Conservation (phyloP, 2,797 vertebrate genomes). For the Fundulus diaphanus region DNA sequence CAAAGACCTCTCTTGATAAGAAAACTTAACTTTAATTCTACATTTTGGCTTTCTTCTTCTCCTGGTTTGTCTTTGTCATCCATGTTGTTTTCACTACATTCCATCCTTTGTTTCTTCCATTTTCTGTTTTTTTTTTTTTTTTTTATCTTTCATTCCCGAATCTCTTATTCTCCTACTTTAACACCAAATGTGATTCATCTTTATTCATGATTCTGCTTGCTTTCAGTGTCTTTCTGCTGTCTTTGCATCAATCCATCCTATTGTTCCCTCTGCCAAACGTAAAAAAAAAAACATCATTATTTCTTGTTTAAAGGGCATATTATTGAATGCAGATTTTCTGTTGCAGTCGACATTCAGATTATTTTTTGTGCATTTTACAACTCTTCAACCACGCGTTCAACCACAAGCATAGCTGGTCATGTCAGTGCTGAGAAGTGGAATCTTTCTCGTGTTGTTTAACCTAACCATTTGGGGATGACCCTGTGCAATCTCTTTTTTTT, state of each 20-base stretch:
- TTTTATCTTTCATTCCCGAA: constrained; percentile 9
- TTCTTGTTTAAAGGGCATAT: constrained; percentile 66
- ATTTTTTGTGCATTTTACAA: constrained; percentile 36
- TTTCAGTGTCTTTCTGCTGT: constrained; percentile 34
- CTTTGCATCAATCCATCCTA: constrained; percentile 25
- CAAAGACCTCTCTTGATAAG: constrained; percentile 71
- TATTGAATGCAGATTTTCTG: constrained; percentile 44
- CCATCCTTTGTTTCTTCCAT: constrained; percentile 19
- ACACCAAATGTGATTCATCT: constrained; percentile 22
- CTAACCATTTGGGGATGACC: constrained; percentile 33
- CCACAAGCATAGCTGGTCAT: constrained; percentile 35
- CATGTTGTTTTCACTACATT: constrained; percentile 26
- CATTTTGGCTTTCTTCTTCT: constrained; percentile 19
- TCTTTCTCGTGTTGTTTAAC: constrained; percentile 40
- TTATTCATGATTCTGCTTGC: constrained; percentile 35
- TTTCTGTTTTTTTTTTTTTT: background rate
- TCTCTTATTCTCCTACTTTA: constrained; percentile 13
- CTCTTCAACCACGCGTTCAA: constrained; percentile 35
- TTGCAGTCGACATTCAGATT: constrained; percentile 34
- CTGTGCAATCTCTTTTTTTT: constrained; percentile 51
- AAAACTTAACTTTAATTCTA: constrained; percentile 33
- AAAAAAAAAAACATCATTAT: constrained; percentile 66
- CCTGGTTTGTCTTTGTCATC: constrained; percentile 11
- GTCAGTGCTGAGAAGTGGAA: constrained; percentile 48
- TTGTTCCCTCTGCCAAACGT: constrained; percentile 56